Conservation (phyloP, 2,888 invertebrate genomes). For the Emmelina monodactyla region DNA sequence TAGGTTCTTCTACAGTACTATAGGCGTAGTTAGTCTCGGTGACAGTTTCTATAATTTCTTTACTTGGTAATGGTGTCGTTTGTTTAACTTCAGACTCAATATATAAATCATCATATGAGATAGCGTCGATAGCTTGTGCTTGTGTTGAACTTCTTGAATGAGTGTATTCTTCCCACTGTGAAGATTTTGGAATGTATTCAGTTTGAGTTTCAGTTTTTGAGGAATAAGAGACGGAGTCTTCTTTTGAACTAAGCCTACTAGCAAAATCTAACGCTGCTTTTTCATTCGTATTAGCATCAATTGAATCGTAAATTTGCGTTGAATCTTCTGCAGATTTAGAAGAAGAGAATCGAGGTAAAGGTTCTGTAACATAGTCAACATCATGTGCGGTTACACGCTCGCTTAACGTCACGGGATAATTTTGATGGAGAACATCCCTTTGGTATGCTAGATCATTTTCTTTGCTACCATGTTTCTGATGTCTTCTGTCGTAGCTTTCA, state of each 20-base stretch:
- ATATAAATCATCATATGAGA: constrained; percentile 27
- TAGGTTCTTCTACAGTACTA: constrained; percentile 29
- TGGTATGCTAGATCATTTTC: constrained; percentile 66
- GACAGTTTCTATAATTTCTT: constrained; percentile 22
- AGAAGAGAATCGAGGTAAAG: constrained; percentile 27
- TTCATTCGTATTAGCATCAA: constrained; percentile 52
- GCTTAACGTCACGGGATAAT: constrained; percentile 67
- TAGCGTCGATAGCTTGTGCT: constrained; percentile 27
- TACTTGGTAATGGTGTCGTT: constrained; percentile 27
- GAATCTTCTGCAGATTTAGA: constrained; percentile 25
- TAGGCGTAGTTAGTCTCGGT: constrained; percentile 28
- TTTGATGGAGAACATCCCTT: constrained; percentile 69
- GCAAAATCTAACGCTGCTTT: constrained; percentile 36
- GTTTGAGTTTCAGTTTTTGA: constrained; percentile 27
- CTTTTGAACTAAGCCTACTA: constrained; percentile 29
- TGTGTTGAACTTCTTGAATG: constrained; percentile 27
- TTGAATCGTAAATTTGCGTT: constrained; percentile 37
- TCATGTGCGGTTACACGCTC: constrained; percentile 55
- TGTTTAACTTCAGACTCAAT: constrained; percentile 27
- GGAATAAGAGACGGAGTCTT: constrained; percentile 26
- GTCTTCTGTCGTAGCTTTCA: constrained; percentile 32
- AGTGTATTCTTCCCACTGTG: constrained; percentile 29
- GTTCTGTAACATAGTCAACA: constrained; percentile 54
- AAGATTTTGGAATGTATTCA: constrained; percentile 33
- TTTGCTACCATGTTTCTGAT: constrained; percentile 27